A percentile compares a stretch with the other conserved stretches of the same genome.
These are phyloP conservation scores for Griposia aprilina DNA, from an alignment of 2,888 invertebrate genomes.

Conservation along the genomic window DNA sequence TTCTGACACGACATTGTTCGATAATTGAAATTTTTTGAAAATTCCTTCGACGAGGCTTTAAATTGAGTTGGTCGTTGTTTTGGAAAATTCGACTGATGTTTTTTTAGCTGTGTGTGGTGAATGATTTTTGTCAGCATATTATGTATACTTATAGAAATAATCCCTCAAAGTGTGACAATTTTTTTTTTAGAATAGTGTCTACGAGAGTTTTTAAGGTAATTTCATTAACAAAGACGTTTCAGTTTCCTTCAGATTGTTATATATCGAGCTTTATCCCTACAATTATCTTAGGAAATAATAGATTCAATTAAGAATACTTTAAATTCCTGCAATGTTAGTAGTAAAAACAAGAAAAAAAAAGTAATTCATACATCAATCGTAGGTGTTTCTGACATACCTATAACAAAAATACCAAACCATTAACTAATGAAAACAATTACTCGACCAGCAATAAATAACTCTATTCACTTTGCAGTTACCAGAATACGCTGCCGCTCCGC, in stretches of 20 bases:
- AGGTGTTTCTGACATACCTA: neutral
- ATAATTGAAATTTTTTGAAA: constrained; percentile 25
- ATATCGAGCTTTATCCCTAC: too few relatives aligned
- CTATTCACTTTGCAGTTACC: constrained; percentile 36
- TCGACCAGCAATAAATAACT: constrained; percentile 38
- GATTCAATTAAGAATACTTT: neutral
- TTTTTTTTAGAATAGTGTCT: neutral
- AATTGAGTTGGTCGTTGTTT: constrained; percentile 25
- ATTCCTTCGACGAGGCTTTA: constrained; percentile 3
- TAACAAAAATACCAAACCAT: constrained; percentile 13
- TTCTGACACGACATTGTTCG: constrained; percentile 45
- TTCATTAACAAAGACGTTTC: too few relatives aligned
- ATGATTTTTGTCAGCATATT: neutral
- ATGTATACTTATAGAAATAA: neutral
- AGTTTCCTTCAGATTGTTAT: neutral
- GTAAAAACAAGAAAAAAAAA: too few relatives aligned
- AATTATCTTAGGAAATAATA: neutral
- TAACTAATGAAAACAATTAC: constrained; percentile 48
- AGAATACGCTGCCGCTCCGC: constrained; percentile 54
- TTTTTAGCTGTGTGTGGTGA: neutral
- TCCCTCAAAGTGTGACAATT: too few relatives aligned
- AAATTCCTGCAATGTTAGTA: neutral
- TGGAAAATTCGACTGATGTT: neutral
- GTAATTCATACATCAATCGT: neutral
- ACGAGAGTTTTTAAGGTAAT: neutral